A percentile compares a stretch with the other conserved stretches of the same genome.
These are phyloP conservation scores for Haliclona indistincta DNA, from an alignment of 37 sponge, comb jelly and placozoan species.

Conservation along the genomic window DNA sequence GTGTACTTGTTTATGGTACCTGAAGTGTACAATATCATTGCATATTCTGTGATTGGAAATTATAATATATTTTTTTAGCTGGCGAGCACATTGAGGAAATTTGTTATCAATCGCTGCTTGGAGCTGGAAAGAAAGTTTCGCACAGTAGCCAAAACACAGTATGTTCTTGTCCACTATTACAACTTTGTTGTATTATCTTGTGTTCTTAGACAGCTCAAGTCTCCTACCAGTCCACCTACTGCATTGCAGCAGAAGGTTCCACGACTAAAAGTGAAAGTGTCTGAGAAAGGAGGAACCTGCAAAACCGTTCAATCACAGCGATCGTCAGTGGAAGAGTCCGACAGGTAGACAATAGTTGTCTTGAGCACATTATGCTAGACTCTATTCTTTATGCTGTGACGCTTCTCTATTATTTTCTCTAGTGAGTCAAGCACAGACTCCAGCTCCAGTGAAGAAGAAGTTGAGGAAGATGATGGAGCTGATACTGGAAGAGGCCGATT, in stretches of 20 bases:
- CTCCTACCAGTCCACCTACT: neutral
- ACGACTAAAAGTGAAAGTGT: constrained; percentile 1
- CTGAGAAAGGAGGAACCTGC: neutral
- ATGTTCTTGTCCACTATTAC: neutral
- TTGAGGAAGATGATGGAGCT: too few species aligned
- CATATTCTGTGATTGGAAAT: neutral
- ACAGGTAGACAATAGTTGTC: too few species aligned
- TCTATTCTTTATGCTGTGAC: too few species aligned
- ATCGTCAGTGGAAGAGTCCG: too few species aligned
- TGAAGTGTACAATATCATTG: too few species aligned
- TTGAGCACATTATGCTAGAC: too few species aligned
- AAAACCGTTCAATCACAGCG: neutral
- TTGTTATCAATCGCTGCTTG: constrained; percentile 34
- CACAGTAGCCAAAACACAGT: constrained; percentile 13
- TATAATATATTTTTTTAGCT: constrained; percentile 12
- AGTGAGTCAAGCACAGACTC: too few species aligned
- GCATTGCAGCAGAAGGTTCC: constrained; percentile 31
- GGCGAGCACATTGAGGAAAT: constrained; percentile 52
- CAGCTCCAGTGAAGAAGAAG: too few species aligned
- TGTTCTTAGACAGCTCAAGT: neutral
- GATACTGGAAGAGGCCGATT: too few species aligned
- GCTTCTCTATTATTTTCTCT: too few species aligned
- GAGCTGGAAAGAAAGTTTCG: constrained; percentile 58
- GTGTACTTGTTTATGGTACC: neutral
- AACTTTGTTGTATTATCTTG: neutral